Percentiles rank a stretch among this genome's conserved stretches.
These are phyloP conservation scores for Caenorhabditis zanzibari DNA, from an alignment of 2,888 invertebrate genomes.

Conservation along the genomic window DNA sequence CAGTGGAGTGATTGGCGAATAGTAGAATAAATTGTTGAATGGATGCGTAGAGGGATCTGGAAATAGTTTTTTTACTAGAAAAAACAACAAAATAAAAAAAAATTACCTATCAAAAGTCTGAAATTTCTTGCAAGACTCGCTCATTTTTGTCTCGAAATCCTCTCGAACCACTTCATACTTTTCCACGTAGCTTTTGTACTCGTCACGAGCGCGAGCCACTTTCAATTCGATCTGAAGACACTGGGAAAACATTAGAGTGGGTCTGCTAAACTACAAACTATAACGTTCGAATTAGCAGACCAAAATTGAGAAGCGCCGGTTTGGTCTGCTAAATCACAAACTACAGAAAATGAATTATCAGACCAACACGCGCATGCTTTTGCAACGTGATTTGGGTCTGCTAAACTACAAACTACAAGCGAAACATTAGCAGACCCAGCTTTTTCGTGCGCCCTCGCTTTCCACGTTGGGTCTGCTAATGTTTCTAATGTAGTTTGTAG, in stretches of 20 bases:
- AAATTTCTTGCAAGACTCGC: constrained; percentile 75
- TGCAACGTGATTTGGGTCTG: neutral
- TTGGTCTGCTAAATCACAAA: constrained; percentile 5
- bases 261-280: constrained; percentile 12
- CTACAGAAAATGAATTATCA: neutral
- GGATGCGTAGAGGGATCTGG: constrained; percentile 63
- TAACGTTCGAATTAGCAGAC: neutral
- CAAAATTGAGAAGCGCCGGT: neutral
- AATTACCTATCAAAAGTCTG: constrained; percentile 72
- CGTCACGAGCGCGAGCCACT: constrained; percentile 94
- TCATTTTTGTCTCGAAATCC: constrained; percentile 97
- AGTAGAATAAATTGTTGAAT: constrained; percentile 70
- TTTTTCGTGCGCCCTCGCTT: too few species aligned
- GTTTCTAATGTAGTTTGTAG: too few species aligned
- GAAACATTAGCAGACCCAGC: neutral
- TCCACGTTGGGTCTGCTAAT: neutral
- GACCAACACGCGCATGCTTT: neutral
- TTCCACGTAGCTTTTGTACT: constrained; percentile 93
- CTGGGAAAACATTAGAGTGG: neutral
- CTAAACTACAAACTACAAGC: neutral
- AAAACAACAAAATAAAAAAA: neutral
- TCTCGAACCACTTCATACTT: constrained; percentile 94
- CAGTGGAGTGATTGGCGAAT: constrained; percentile 76
- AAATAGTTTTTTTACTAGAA: neutral
- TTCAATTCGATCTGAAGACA: constrained; percentile 89